These are phyloP conservation scores for Coboldia fuscipes DNA, from an alignment of 1,140 invertebrate species.

Conservation along the genomic window DNA sequence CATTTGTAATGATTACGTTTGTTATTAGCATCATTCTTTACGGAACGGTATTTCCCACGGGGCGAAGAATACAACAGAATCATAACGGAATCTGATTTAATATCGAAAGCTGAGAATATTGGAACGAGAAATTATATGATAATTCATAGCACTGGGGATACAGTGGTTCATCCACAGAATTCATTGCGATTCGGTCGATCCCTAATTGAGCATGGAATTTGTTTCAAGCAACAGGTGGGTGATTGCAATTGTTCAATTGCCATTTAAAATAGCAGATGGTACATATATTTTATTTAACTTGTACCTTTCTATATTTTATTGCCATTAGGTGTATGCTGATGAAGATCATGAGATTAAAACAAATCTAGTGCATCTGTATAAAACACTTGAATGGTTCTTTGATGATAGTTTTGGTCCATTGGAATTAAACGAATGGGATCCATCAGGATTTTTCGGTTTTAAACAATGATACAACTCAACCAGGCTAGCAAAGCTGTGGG, in stretches of 20 bases:
- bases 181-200: constrained; percentile 58
- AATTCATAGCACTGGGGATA: constrained; percentile 60
- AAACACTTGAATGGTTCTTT: constrained; percentile 66
- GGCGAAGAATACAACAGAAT: constrained; percentile 39
- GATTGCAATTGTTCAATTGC: constrained; percentile 3
- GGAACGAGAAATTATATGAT: constrained; percentile 35
- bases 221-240: constrained; percentile 57
- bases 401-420: constrained; percentile 56
- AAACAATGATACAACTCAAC: too few relatives aligned
- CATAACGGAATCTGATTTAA: constrained; percentile 52
- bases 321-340: constrained; percentile 57
- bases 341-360: constrained; percentile 50
- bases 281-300: not conserved
- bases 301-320: constrained; percentile 4
- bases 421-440: constrained; percentile 47
- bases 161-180: constrained; percentile 65
- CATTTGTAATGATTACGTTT: not conserved
- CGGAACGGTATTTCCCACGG: constrained; percentile 58
- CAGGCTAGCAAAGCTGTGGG: too few relatives aligned
- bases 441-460: constrained; percentile 14
- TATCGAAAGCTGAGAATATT: constrained; percentile 40
- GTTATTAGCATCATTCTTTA: constrained; percentile 55
- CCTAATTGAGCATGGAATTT: constrained; percentile 43
- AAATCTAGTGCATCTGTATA: constrained; percentile 51
- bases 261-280: constrained; percentile 1